Evolutionary conservation across 23 tunicate species (phyloP).

Genomic region (Styela plicata): DNA sequence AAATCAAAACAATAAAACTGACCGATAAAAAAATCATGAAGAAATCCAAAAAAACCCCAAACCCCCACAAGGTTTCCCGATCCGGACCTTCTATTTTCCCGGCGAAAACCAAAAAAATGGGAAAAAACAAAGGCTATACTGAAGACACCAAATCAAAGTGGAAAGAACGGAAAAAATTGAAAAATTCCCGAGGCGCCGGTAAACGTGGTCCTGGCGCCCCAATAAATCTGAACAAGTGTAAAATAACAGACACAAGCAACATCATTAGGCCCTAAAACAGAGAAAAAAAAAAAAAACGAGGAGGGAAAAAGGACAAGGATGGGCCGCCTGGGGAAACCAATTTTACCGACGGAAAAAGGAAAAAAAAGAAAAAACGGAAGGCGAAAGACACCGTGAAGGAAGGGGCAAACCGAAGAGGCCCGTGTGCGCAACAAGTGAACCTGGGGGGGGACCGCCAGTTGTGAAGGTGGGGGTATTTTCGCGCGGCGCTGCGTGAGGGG

Average conservation of each 20-base stretch:
- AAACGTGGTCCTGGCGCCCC: too few species aligned
- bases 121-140: not conserved
- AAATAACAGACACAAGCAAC: too few species aligned
- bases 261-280: too few species aligned
- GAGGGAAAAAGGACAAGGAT: too few species aligned
- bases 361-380: too few species aligned
- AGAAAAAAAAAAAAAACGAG: too few species aligned
- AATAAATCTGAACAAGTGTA: too few species aligned
- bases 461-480: not conserved
- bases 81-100: not conserved
- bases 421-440: too few species aligned
- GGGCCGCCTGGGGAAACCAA: not conserved
- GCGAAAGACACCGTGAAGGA: not conserved
- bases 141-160: not conserved
- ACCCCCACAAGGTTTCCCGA: not conserved
- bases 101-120: slow-evolving; percentile 19
- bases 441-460: not conserved
- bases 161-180: too few species aligned
- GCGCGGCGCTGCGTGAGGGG: not conserved
- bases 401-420: too few species aligned
- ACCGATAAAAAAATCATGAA: not conserved
- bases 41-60: not conserved
- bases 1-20: not conserved
- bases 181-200: not conserved
- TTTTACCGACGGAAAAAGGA: not conserved